Percentiles rank a stretch among this genome's conserved stretches.
phyloP scores from a whole-genome alignment of 2,888 invertebrate genomes.

The Bombylius major region DNA sequence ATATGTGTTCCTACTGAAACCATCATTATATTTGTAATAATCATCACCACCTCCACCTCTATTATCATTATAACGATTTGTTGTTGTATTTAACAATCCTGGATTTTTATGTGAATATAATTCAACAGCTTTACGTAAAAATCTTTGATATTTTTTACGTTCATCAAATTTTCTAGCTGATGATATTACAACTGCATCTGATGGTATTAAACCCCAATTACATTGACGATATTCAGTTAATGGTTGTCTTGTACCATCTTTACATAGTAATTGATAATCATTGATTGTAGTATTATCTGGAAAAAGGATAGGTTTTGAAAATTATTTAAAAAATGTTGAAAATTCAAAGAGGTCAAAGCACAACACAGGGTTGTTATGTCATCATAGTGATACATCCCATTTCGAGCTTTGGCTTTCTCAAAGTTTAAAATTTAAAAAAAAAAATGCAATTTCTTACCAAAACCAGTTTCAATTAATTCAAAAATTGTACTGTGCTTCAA shows the following conservation, averaged over 20 bases:
- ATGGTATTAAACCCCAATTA: slow-evolving; percentile 76
- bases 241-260: slow-evolving; percentile 57
- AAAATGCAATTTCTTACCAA: slow-evolving; percentile 33
- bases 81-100: slow-evolving; percentile 1
- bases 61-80: slow-evolving; percentile 3
- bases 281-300: slow-evolving; percentile 41
- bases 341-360: too few species aligned
- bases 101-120: slow-evolving; percentile 37
- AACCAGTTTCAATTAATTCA: slow-evolving; percentile 52
- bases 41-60: neutral
- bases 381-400: too few species aligned
- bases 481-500: slow-evolving; percentile 70
- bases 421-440: too few species aligned
- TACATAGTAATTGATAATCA: slow-evolving; percentile 68
- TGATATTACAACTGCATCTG: slow-evolving; percentile 75
- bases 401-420: too few species aligned
- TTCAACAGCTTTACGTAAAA: slow-evolving; percentile 48
- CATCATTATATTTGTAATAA: slow-evolving; percentile 10
- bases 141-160: slow-evolving; percentile 47
- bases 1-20: slow-evolving; percentile 3
- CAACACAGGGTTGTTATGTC: too few species aligned
- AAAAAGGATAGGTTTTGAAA: neutral
- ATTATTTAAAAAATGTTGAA: too few species aligned
- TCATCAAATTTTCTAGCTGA: slow-evolving; percentile 48
- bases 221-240: slow-evolving; percentile 59